These are phyloP conservation scores for Operophtera brumata DNA, from an alignment of 2,888 invertebrate genomes.

Conservation along the genomic window DNA sequence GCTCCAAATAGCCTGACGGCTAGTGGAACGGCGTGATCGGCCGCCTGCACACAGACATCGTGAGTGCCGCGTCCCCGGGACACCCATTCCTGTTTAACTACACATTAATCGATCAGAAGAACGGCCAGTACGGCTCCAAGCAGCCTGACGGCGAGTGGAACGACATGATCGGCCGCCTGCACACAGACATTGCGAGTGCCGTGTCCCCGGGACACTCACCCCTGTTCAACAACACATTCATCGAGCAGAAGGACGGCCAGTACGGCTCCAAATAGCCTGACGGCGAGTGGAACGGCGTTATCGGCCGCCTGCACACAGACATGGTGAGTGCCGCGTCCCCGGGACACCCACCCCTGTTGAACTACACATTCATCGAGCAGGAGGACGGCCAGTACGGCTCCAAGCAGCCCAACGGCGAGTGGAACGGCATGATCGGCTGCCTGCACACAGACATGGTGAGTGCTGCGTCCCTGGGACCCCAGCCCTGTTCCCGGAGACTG, in stretches of 20 bases:
- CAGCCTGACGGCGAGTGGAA: slow-evolving; percentile 82
- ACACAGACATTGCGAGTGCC: slow-evolving; percentile 75
- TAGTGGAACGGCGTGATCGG: slow-evolving; percentile 88
- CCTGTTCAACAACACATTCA: slow-evolving; percentile 91
- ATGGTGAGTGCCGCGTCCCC: slow-evolving; percentile 69
- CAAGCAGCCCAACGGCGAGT: slow-evolving; percentile 78
- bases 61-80: too few relatives aligned
- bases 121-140: slow-evolving; percentile 85
- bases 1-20: slow-evolving; percentile 79
- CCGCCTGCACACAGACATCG: too few relatives aligned
- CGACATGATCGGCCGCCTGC: slow-evolving; percentile 86
- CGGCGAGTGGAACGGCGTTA: slow-evolving; percentile 86
- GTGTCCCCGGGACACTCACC: slow-evolving; percentile 80
- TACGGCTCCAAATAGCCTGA: slow-evolving; percentile 84
- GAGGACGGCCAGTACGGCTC: slow-evolving; percentile 86
- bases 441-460: slow-evolving; percentile 80
- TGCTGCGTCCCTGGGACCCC: not conserved
- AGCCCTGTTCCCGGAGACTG: not conserved
- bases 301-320: slow-evolving; percentile 82
- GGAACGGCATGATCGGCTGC: slow-evolving; percentile 87
- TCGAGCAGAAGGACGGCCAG: slow-evolving; percentile 84
- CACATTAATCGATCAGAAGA: slow-evolving; percentile 86
- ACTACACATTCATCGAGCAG: slow-evolving; percentile 89
- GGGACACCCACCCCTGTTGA: slow-evolving; percentile 86
- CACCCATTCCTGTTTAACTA: too few relatives aligned